These are phyloP conservation scores for Leptothorax acervorum DNA, from an alignment of 2,888 invertebrate species.

Conservation along the genomic window DNA sequence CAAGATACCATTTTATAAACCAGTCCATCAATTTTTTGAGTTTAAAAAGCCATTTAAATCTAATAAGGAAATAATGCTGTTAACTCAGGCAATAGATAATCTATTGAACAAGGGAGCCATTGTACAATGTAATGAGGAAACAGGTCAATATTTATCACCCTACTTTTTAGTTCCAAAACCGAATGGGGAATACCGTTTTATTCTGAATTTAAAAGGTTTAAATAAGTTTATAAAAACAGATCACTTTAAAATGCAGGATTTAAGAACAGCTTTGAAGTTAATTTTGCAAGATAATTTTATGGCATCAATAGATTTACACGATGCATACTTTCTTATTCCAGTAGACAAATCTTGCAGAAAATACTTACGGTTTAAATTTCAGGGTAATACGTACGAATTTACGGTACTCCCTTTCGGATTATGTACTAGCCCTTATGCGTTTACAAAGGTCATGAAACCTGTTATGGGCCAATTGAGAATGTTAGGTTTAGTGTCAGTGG, in stretches of 20 bases:
- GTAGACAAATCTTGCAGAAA: slow-evolving; percentile 23
- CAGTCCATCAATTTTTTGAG: not conserved
- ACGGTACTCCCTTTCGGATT: slow-evolving; percentile 12
- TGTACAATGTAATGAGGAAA: not conserved
- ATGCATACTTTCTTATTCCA: slow-evolving; percentile 29
- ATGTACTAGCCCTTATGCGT: slow-evolving; percentile 18
- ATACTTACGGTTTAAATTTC: slow-evolving; percentile 36
- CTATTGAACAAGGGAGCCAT: not conserved
- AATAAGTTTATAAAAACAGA: slow-evolving; percentile 11
- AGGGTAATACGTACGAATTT: slow-evolving; percentile 19
- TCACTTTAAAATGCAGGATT: slow-evolving; percentile 47
- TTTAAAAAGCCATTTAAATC: not conserved
- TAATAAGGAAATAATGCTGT: not conserved
- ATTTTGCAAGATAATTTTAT: not conserved
- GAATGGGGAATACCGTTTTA: slow-evolving; percentile 22
- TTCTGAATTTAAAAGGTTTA: slow-evolving; percentile 35
- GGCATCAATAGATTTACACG: slow-evolving; percentile 23
- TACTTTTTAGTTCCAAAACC: slow-evolving; percentile 34
- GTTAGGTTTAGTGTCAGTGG: not conserved
- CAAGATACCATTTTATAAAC: not conserved
- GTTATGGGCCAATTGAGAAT: not conserved
- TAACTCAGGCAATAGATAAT: not conserved
- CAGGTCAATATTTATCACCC: slow-evolving; percentile 28
- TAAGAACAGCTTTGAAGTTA: slow-evolving; percentile 4
- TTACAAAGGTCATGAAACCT: slow-evolving; percentile 37